A percentile compares a stretch with the other conserved stretches of the same genome.
phyloP scores from a whole-genome alignment of 2,113 vertebrate genomes.

The Haemorhous mexicanus region DNA sequence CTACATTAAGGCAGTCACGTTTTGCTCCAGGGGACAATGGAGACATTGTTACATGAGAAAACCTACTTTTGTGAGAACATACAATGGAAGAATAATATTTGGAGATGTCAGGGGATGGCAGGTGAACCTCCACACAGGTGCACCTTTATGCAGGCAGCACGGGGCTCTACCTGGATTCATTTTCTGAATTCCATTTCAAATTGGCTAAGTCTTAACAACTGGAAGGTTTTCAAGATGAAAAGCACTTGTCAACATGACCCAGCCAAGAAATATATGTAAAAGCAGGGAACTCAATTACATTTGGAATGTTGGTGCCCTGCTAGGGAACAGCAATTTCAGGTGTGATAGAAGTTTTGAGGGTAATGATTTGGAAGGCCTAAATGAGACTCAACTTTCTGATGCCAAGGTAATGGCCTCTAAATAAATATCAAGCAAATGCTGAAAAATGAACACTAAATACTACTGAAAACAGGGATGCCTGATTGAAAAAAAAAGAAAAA shows the following conservation, averaged over 20 bases:
- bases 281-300: conserved; percentile 21
- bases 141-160: not conserved
- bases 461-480: not conserved
- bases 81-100: conserved; percentile 10
- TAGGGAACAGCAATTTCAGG: not conserved
- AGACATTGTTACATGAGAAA: not conserved
- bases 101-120: not conserved
- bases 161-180: not conserved
- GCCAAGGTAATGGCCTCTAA: not conserved
- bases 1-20: not conserved
- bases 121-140: conserved; percentile 10
- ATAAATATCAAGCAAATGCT: not conserved
- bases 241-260: conserved; percentile 9
- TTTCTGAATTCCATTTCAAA: conserved; percentile 26
- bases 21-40: not conserved
- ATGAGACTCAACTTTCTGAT: not conserved
- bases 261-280: conserved; percentile 7
- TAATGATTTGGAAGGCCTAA: not conserved
- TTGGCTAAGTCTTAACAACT: not conserved
- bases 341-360: not conserved
- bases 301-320: not conserved
- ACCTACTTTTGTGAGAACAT: not conserved
- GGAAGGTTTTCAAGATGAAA: conserved; percentile 15
- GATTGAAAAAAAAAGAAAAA: not conserved
- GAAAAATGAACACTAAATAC: not conserved